Base-by-base conservation (phyloP, 2,797 vertebrate species). In the Pipistrellus pygmaeus region DNA sequence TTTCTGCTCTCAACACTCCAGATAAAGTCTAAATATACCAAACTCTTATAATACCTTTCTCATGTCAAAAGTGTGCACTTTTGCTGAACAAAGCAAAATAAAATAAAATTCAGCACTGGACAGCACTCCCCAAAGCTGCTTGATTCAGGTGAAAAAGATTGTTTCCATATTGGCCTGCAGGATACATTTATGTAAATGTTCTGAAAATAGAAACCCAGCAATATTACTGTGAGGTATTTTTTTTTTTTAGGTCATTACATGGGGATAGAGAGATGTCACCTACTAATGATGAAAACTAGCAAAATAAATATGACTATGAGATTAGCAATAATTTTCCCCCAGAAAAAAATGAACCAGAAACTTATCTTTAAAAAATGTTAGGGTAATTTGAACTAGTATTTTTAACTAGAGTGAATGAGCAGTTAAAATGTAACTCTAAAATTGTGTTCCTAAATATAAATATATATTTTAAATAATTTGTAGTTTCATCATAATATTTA, bases 111-210 rank as follows among this genome's bases (percentile, higher is more conserved):
- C 97, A 98, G 96, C 94, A 97, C 96, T 97, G 97, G 97, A 97
- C 95, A 98, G 97, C 95, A 96, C 94, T 98, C 95, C 32, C 27
- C 2, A 85, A 93, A 96, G 68, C 75, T 0, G 0, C 92, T 69
- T 87, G 69, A 96, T 85, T 97, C 68, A 88, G 81, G 82, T 96
- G 92, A 94, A 96, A 95, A 94, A 8, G 21, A 38, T 30, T 73
- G 60, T 97, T 95, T 96, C 85, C 96, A 1, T 93, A 89, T 96
- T 96, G 95, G 66, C 81, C 73, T 96, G 68, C 80, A 96, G 92
- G 82, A 97, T 96, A 89, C 89, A 97, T 97, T 98, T 97, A 96
- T 96, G 96, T 97, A 97, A 96, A 96, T 98, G 96, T 97, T 98
- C 77, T 72, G 76, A 95, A 97, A 97, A 96, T 97, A 87, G 94